phyloP scores from a whole-genome alignment of 2,797 vertebrate genomes.

The Pantherophis vulpinus region DNA sequence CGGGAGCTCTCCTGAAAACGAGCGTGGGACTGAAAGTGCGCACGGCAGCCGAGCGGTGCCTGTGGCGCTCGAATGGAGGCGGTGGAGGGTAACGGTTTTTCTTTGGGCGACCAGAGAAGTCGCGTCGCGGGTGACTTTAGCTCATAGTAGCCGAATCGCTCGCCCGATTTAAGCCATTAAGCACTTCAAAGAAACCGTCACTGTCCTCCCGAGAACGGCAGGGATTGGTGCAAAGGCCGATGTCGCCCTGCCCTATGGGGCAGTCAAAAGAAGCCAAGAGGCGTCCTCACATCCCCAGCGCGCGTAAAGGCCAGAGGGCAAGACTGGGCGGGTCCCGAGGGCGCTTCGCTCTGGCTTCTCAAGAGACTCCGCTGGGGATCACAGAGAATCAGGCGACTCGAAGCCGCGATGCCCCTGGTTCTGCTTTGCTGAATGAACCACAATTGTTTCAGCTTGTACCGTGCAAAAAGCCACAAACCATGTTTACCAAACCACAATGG shows the following conservation, averaged over 20 bases:
- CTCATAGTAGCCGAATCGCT: neutral
- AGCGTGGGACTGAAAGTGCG: neutral
- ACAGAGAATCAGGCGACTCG: neutral
- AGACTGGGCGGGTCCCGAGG: neutral
- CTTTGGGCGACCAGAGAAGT: neutral
- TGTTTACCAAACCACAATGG: neutral
- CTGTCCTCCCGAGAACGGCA: too few species aligned
- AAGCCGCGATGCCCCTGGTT: neutral
- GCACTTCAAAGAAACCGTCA: neutral
- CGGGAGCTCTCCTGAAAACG: neutral
- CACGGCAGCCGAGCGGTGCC: neutral
- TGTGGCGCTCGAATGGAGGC: neutral
- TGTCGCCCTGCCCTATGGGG: neutral
- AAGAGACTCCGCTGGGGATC: neutral
- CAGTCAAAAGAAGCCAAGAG: neutral
- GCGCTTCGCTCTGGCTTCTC: neutral
- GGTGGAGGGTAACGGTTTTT: neutral
- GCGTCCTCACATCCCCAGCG: neutral
- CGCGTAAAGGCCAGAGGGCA: neutral
- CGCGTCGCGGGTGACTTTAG: neutral
- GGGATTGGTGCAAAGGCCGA: neutral
- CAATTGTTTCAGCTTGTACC: neutral
- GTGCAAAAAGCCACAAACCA: neutral
- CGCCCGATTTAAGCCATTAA: neutral
- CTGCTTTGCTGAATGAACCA: neutral